Evolutionary conservation across 2,888 invertebrate species (phyloP).

Genomic region (Drosophila subquinaria): DNA sequence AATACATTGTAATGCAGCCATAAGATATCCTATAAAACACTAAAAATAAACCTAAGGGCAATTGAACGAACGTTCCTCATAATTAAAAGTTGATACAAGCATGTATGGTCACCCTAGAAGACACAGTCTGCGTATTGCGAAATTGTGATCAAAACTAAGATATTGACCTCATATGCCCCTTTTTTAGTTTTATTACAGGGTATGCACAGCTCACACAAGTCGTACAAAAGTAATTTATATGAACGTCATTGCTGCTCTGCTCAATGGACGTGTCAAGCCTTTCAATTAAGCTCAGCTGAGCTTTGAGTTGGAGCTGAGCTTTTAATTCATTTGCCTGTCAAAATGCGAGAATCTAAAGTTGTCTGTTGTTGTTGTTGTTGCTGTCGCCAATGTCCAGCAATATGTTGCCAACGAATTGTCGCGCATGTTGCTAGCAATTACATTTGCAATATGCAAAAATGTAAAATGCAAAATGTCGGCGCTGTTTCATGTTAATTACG

Average conservation of each 20-base stretch:
- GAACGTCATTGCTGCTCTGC: neutral
- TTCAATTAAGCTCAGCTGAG: conserved; percentile 45
- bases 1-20: neutral
- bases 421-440: conserved; percentile 62
- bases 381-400: conserved; percentile 3
- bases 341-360: conserved; percentile 23
- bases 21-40: conserved; percentile 10
- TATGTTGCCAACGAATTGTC: conserved; percentile 14
- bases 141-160: neutral
- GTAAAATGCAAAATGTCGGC: conserved; percentile 58
- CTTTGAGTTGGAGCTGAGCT: conserved; percentile 37
- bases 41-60: neutral
- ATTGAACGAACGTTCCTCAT: neutral
- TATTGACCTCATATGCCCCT: too few relatives aligned
- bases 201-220: conserved; percentile 23
- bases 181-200: conserved; percentile 10
- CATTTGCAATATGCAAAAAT: conserved; percentile 26
- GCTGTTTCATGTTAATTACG: conserved; percentile 72
- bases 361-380: conserved; percentile 7
- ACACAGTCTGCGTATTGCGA: neutral
- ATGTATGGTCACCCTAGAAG: conserved; percentile 3
- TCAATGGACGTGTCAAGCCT: conserved; percentile 61
- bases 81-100: neutral
- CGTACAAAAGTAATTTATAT: conserved; percentile 33
- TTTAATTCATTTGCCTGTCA: conserved; percentile 23